Base-by-base conservation (phyloP, 1,140 invertebrate species). In the Drosophila nasuta region DNA sequence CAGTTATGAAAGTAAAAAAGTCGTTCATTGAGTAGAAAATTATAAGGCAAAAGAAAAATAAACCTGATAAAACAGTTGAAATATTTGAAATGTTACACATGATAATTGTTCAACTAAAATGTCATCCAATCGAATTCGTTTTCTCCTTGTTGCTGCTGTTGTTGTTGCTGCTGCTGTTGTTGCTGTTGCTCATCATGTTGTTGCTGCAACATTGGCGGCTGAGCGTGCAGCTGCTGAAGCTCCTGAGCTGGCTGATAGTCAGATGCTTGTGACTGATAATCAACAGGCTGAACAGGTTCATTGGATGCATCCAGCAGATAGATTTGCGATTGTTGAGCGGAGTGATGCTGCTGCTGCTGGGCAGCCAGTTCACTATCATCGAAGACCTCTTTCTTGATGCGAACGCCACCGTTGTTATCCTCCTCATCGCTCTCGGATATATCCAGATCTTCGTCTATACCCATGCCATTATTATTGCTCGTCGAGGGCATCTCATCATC, bases 351-450 rank as follows among this genome's bases (percentile, higher is more conserved):
- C 0, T 77, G 65, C 0, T 75, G 72, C 28, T 65, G 56, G 0
- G 5, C 8, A 49, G 33, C 45, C 28, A 72, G 33, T 1, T 85
- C 83, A 5, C 48, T 20, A 13, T 91, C 81, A 58, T 91, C 83
- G 0, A 92, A 79, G 2, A 86, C 45, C 51, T 92, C 91, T 20
- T 77, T 82, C 41, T 92, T 92, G 3, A 92, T 83, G 4, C 81
- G 79, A 20, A 90, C 67, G 0, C 74, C 64, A 1, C 71, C 75
- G 15, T 89, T 78, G 25, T 89, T 76, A 20, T 93, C 92, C 73
- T 96, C 96, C 49, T 96, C 95, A n/a, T 96, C 96, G 49, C 96
- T 96, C 70, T 97, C 96, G 10, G 96, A 97, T 28, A 97, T 95
- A 54, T 95, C 95, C 43, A 97, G 93, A 93, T 97, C 96, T 48